Evolutionary conservation across 2,113 vertebrate genomes (phyloP), one percentile per base, ranked within the genome.

Genomic region (Poeciliopsis turrubarensis): DNA sequence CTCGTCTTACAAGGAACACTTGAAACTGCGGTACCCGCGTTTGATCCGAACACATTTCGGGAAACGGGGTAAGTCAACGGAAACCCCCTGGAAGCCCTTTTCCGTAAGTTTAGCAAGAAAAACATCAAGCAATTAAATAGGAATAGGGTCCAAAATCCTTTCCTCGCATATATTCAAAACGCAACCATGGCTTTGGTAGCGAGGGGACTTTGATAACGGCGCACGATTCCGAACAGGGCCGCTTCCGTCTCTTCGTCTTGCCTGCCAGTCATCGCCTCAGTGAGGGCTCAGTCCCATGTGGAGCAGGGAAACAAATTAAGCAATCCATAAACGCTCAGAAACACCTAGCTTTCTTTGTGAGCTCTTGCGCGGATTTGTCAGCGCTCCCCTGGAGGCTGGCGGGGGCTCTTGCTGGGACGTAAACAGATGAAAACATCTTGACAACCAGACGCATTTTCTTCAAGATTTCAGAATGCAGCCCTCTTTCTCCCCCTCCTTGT

Each of bases 381-480:
- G 70, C 0, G 41, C 67, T 29, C 77, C 77, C 82, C 44, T 37
- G 84, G 86, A 78, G 78, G 82, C 77, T 1, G 12, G 77, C 30
- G 41, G 14, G 60, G 60, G 60, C 68, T 70, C 77, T 75, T 32
- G 64, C 75, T 76, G 75, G 19, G 79, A 80, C 15, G 11, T 81
- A 86, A 89, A 89, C 79, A 78, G 79, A 86, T 87, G 73, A 87
- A 92, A 90, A 87, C 57, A 79, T 90, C 78, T 84, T 19, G 15
- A 74, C 64, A 54, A 75, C 65, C 65, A 77, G 79, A 86, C 72
- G 7, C 1, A 32, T 62, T 74, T 30, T 27, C 80, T 71, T 80
- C 68, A 51, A 80, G 72, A 67, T 75, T 73, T 68, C 85, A 7
- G 0, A 70, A 30, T n/a, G 13, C 37, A 34, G 14, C 39, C 2